These are phyloP conservation scores for Cynopterus sphinx DNA, from an alignment of 2,797 vertebrate species.

Conservation along the genomic window DNA sequence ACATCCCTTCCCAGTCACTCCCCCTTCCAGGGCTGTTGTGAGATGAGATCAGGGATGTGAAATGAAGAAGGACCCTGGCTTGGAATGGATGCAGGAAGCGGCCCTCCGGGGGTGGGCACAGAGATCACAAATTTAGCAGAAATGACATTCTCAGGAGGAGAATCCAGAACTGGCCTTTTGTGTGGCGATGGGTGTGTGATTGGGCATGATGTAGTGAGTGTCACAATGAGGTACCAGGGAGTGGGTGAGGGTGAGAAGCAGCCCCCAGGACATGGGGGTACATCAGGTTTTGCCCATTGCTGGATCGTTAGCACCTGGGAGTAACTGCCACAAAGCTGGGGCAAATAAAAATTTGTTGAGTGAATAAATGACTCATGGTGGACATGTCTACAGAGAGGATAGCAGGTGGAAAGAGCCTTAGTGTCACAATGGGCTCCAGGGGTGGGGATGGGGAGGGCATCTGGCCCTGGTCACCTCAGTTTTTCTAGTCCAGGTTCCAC, in stretches of 20 bases:
- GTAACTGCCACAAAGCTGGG: not conserved
- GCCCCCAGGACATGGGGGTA: not conserved
- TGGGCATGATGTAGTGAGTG: accelerated
- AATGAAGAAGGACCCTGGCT: constrained; percentile 23
- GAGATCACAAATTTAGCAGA: not conserved
- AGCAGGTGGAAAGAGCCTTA: too few species aligned
- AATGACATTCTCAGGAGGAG: not conserved
- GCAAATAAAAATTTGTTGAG: not conserved
- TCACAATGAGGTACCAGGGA: not conserved
- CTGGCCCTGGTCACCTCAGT: accelerated
- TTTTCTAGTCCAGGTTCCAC: not conserved
- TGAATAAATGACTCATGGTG: not conserved
- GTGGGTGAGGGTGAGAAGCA: not conserved
- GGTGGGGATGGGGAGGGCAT: not conserved
- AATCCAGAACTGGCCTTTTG: not conserved
- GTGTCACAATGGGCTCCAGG: too few species aligned
- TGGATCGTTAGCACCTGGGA: not conserved
- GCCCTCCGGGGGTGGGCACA: not conserved
- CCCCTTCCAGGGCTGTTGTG: not conserved
- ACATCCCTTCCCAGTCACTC: accelerated
- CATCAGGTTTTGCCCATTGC: not conserved
- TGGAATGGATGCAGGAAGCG: not conserved
- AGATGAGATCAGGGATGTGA: constrained; percentile 20
- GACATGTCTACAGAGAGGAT: accelerated
- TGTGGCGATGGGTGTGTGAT: not conserved